Evolutionary conservation across 2,888 invertebrate genomes (phyloP).

Genomic region (Apodemia duryi): DNA sequence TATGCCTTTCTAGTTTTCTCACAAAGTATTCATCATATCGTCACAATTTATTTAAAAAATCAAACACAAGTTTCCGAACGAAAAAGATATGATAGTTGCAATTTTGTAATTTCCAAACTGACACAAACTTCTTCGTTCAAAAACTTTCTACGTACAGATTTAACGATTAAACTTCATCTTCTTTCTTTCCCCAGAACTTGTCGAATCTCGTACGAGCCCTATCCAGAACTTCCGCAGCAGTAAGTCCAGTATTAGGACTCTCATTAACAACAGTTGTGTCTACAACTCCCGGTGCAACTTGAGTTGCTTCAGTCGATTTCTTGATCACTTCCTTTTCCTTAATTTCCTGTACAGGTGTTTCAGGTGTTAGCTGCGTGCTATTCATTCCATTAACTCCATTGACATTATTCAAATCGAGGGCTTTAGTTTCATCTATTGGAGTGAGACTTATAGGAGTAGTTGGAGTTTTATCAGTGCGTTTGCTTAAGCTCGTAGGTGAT

Average conservation of each 20-base stretch:
- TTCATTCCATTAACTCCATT: slow-evolving; percentile 52
- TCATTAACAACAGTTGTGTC: slow-evolving; percentile 77
- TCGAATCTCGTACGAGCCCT: slow-evolving; percentile 91
- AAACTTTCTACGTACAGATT: slow-evolving; percentile 10
- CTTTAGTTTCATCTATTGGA: slow-evolving; percentile 72
- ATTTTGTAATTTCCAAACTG: neutral
- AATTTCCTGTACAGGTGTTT: slow-evolving; percentile 58
- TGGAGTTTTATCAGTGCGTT: slow-evolving; percentile 73
- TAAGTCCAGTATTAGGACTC: slow-evolving; percentile 65
- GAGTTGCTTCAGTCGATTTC: slow-evolving; percentile 69
- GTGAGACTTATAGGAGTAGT: slow-evolving; percentile 72
- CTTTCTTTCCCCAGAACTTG: slow-evolving; percentile 89
- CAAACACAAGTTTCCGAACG: neutral
- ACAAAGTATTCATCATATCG: neutral
- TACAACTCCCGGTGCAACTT: slow-evolving; percentile 76
- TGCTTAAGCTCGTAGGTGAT: slow-evolving; percentile 70
- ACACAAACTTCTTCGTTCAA: slow-evolving; percentile 17
- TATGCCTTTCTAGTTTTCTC: neutral
- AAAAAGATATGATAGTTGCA: neutral
- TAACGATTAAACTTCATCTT: slow-evolving; percentile 70
- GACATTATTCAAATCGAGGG: slow-evolving; percentile 66
- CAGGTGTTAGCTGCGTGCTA: slow-evolving; percentile 64
- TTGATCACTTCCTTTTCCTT: slow-evolving; percentile 64
- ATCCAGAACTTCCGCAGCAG: slow-evolving; percentile 87
- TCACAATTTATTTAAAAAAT: neutral